Conservation (phyloP, 2,113 vertebrate species). For the Dinomys branickii region DNA sequence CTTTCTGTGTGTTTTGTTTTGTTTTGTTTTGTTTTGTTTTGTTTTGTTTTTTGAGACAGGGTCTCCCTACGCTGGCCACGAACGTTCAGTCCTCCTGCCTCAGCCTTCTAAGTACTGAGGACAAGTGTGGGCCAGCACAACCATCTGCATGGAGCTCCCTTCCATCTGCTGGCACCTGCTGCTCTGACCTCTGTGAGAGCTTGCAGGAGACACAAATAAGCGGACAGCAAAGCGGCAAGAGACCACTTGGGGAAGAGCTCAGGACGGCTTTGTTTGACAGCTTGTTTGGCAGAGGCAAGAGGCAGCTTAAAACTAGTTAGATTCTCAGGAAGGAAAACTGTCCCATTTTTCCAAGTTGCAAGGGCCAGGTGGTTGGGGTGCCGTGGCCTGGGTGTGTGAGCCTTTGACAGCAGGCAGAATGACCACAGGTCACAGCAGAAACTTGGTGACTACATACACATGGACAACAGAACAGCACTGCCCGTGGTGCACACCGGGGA, state of each 20-base stretch:
- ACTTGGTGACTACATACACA: fast-evolving
- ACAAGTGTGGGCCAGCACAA: not conserved
- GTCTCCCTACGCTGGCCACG: not conserved
- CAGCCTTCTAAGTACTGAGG: not conserved
- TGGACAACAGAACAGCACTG: fast-evolving
- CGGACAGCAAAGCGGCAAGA: fast-evolving
- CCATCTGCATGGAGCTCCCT: fast-evolving
- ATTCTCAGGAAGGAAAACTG: not conserved
- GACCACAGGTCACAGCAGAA: not conserved
- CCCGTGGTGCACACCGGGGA: fast-evolving
- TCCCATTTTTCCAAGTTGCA: fast-evolving
- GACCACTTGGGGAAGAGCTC: fast-evolving
- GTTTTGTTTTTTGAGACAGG: not conserved
- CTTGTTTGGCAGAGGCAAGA: fast-evolving
- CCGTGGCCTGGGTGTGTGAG: fast-evolving
- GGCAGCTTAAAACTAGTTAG: not conserved
- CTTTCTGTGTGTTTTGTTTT: not conserved
- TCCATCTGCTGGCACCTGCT: fast-evolving
- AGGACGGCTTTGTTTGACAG: not conserved
- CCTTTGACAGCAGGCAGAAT: not conserved
- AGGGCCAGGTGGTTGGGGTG: fast-evolving
- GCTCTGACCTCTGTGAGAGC: not conserved
- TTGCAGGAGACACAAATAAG: not conserved
- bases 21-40: not conserved
- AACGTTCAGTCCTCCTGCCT: not conserved